A percentile compares a stretch with the other conserved stretches of the same genome.
These are phyloP conservation scores for Gobio gobio DNA, from an alignment of 2,113 vertebrate genomes.

Conservation along the genomic window DNA sequence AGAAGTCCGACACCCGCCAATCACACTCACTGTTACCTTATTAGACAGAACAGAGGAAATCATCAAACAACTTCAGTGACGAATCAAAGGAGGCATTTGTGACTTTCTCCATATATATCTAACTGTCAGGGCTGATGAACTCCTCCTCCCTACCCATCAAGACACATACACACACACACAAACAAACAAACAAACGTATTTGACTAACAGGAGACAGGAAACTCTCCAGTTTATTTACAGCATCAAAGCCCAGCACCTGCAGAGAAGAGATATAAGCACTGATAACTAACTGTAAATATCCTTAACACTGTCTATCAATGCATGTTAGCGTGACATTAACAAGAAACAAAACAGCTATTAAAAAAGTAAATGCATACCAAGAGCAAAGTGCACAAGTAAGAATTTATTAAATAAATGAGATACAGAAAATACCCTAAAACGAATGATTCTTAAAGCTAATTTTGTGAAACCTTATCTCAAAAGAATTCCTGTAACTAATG, in stretches of 20 bases:
- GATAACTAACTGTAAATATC: conserved; percentile 26
- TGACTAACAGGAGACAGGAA: conserved; percentile 1
- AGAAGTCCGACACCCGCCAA: conserved; percentile 24
- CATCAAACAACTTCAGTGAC: conserved; percentile 31
- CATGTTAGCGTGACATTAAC: background rate
- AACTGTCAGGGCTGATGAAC: background rate
- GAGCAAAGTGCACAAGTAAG: too few relatives aligned
- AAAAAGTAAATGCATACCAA: too few relatives aligned
- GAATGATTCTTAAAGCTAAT: too few relatives aligned
- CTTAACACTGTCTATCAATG: background rate
- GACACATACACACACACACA: background rate
- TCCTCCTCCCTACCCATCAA: conserved; percentile 23
- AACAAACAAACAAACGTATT: background rate
- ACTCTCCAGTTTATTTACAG: conserved; percentile 19
- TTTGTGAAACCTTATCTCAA: too few relatives aligned
- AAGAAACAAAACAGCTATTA: too few relatives aligned
- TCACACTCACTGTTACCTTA: conserved; percentile 40
- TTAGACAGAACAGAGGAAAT: background rate
- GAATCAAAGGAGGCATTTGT: conserved; percentile 43
- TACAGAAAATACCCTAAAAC: too few relatives aligned
- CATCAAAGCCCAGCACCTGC: conserved; percentile 33
- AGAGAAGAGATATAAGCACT: background rate
- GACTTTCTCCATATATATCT: conserved; percentile 30
- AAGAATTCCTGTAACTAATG: too few relatives aligned
- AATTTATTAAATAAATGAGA: too few relatives aligned